These are phyloP conservation scores for Climacteris rufus DNA, from an alignment of 2,113 vertebrate species.

Conservation along the genomic window DNA sequence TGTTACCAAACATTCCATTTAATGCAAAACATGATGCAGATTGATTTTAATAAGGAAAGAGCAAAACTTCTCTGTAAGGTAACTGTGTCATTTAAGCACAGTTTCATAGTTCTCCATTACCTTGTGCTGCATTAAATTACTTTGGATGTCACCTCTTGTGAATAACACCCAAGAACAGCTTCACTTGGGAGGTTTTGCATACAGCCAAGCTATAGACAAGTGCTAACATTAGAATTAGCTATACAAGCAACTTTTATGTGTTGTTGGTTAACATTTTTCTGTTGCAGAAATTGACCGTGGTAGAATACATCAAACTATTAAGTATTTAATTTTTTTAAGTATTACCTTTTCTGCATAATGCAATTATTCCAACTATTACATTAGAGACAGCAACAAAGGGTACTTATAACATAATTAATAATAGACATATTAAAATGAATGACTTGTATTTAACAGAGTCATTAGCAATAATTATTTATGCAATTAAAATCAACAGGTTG, in stretches of 20 bases:
- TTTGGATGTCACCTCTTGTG: background rate
- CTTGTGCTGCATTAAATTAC: background rate
- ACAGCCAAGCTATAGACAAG: background rate
- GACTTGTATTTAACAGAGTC: background rate
- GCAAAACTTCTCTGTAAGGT: background rate
- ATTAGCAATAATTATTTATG: background rate
- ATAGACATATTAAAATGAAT: background rate
- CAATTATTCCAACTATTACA: background rate
- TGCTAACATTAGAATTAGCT: background rate
- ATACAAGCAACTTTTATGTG: background rate
- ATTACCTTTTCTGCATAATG: background rate
- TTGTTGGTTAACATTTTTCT: background rate
- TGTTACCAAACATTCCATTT: background rate
- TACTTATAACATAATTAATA: background rate
- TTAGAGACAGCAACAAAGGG: background rate
- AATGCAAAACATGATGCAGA: background rate
- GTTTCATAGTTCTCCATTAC: background rate
- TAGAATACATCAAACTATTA: background rate
- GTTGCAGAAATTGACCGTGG: background rate
- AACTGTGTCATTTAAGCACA: background rate
- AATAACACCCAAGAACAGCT: background rate
- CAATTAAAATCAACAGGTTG: background rate
- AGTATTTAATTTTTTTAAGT: background rate
- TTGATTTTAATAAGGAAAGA: background rate
- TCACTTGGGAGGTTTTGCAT: background rate